A percentile compares a stretch with the other conserved stretches of the same genome.
These are phyloP conservation scores for Sus cebifrons DNA, from an alignment of 2,797 vertebrate genomes.

Conservation along the genomic window DNA sequence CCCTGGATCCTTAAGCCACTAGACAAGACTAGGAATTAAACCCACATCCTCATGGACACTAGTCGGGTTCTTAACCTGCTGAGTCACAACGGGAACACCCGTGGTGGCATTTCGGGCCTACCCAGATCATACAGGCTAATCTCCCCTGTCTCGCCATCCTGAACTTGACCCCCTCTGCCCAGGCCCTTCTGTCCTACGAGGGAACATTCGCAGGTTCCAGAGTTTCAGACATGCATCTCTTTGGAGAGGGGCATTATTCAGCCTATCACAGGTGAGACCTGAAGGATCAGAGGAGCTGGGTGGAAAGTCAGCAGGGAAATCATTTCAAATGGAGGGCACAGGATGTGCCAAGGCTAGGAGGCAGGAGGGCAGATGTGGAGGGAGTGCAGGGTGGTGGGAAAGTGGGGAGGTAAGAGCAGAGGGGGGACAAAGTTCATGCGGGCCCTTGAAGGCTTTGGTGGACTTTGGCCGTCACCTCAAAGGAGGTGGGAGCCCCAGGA, in stretches of 20 bases:
- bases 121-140: not conserved
- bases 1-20: too few relatives aligned
- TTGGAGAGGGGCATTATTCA: not conserved
- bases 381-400: not conserved
- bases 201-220: not conserved
- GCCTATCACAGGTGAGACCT: not conserved
- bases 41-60: too few relatives aligned
- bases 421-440: rapidly evolving
- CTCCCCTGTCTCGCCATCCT: not conserved
- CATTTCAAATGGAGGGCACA: not conserved
- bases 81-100: too few relatives aligned
- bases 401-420: not conserved
- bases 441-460: rapidly evolving
- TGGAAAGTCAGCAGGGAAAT: not conserved
- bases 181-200: not conserved
- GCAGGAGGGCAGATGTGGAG: not conserved
- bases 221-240: not conserved
- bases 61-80: too few relatives aligned
- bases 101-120: not conserved
- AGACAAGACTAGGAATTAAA: too few relatives aligned
- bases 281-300: not conserved
- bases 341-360: not conserved
- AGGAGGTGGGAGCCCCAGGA: not conserved
- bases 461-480: not conserved
- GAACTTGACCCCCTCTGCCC: not conserved